Base-by-base conservation (phyloP, 2,888 invertebrate genomes). In the Helobdella robusta region DNA sequence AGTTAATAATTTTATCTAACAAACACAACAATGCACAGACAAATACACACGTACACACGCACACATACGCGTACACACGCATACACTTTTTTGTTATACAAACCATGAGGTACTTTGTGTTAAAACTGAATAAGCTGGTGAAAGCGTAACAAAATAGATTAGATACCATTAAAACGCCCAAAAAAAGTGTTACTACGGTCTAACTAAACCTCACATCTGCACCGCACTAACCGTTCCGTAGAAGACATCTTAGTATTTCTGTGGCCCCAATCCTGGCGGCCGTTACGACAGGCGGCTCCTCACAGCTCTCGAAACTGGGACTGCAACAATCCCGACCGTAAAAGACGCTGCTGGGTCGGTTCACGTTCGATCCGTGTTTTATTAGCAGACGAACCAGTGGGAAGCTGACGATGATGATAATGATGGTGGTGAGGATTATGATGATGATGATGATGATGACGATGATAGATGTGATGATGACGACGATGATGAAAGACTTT, bases 251-350 rank as follows among this genome's bases (percentile, higher is more conserved):
- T 8, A 69, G 40, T n/a, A 69, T 65, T 11, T 67, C 59, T 2
- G 61, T 30, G 52, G 61, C 60, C 18, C 67, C 70, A 20, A 64
- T 50, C 18, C 71, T 58, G 11, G 71, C 68, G 8, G 71, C 69
- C n/a, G 71, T 71, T 8, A 71, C 67, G 2, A 70, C 56, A 8
- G 70, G 69, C 1, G 70, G 67, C 59, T 71, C 71, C 8, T 67
- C 56, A 34, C 69, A 70, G 2, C 68, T 69, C 28, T 66, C 69
- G n/a, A 71, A 68, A 32, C 63, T 67, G 30, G 64, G 36, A 4
- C 48, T 46, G 20, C 58, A 48, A 30, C 63, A 65, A 52, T 71
- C 71, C 18, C 59, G 44, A 48, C 69, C 68, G 56, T 68, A 70
- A 4, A 68, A 64, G 8, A 67, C 70, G 52, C 66, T 67, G 58